Base-by-base conservation (phyloP, 2,888 invertebrate species). In the Elaeidobius kamerunicus region DNA sequence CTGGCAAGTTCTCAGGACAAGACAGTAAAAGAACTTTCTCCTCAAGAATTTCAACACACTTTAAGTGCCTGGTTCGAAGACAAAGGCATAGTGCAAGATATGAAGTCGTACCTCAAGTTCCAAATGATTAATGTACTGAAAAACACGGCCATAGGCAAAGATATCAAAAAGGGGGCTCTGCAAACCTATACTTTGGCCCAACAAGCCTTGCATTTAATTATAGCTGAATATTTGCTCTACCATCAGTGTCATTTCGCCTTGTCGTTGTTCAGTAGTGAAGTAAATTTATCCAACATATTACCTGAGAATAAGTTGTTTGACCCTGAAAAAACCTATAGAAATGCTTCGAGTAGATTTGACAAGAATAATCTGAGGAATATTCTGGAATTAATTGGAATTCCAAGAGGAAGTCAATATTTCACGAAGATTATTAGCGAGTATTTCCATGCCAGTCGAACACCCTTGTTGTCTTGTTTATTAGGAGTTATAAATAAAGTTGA, bases 201-300 rank as follows among this genome's bases (percentile, higher is more conserved):
- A 56, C 82, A 83, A 71, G 81, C 81, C n/a, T 61, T 82, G 11
- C 81, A 82, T 66, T 75, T 83, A 41, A 68, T 83, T 18, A 72
- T 83, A 36, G 79, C 79, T 6, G 83, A 83, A 67, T 82, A 80
- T 70, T 72, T 83, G 45, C 61, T 82, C 28, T 71, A 74, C 43
- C 71, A 81, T 75, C 75, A 79, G 20, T 80, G 79, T 61, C 76
- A 73, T 58, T 82, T 81, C 63, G 76, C 78, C 3, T 67, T 82
- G 2, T 82, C 82, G 1, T 78, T 83, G 39, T 82, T 83, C 65
- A 72, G 78, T 39, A 78, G 81, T 2, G 83, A 83, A 69, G 80
- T 82, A 46, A 79, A 61, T 30, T 55, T 66, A 23, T 55, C 59
- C 17, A 59, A 52, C 40, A 52, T 63, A 19, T 61, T 78, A 53